phyloP scores from a whole-genome alignment of 2,113 vertebrate genomes.

The Proterorhinus semilunaris region DNA sequence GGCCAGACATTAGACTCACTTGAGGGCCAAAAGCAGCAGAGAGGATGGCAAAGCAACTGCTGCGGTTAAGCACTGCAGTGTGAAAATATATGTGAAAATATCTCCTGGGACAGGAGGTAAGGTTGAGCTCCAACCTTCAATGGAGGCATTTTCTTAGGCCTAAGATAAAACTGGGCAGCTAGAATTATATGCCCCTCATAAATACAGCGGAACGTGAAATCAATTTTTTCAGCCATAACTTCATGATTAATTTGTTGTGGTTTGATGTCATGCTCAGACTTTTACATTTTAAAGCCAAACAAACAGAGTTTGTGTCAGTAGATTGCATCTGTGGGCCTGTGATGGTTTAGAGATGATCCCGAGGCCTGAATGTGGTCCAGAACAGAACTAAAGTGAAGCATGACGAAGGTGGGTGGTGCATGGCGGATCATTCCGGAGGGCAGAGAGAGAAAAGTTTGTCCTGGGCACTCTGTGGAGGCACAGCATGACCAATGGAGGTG shows the following conservation, averaged over 20 bases:
- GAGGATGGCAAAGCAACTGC: slow-evolving; percentile 22
- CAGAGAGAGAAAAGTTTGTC: slow-evolving; percentile 74
- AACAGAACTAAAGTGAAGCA: slow-evolving; percentile 63
- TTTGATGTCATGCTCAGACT: neutral
- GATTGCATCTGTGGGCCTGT: slow-evolving; percentile 20
- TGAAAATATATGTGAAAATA: slow-evolving; percentile 19
- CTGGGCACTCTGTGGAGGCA: slow-evolving; percentile 65
- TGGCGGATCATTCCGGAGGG: slow-evolving; percentile 53
- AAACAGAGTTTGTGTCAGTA: slow-evolving; percentile 4
- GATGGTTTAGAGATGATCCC: slow-evolving; percentile 33
- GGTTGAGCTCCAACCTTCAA: slow-evolving; percentile 22
- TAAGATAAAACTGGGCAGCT: slow-evolving; percentile 12
- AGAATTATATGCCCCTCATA: slow-evolving; percentile 4
- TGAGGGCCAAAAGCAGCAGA: slow-evolving; percentile 42
- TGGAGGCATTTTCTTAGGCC: slow-evolving; percentile 17
- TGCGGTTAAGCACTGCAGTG: slow-evolving; percentile 43
- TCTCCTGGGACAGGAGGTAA: slow-evolving; percentile 26
- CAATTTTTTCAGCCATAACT: neutral
- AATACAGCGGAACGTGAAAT: slow-evolving; percentile 6
- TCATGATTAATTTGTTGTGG: neutral
- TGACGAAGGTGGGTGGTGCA: slow-evolving; percentile 71
- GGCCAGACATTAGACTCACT: slow-evolving; percentile 57
- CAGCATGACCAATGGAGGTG: slow-evolving; percentile 77
- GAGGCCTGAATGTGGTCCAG: slow-evolving; percentile 35
- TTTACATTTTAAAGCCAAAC: neutral